phyloP scores from a whole-genome alignment of 2,113 vertebrate species.

The Syrrhaptes paradoxus region DNA sequence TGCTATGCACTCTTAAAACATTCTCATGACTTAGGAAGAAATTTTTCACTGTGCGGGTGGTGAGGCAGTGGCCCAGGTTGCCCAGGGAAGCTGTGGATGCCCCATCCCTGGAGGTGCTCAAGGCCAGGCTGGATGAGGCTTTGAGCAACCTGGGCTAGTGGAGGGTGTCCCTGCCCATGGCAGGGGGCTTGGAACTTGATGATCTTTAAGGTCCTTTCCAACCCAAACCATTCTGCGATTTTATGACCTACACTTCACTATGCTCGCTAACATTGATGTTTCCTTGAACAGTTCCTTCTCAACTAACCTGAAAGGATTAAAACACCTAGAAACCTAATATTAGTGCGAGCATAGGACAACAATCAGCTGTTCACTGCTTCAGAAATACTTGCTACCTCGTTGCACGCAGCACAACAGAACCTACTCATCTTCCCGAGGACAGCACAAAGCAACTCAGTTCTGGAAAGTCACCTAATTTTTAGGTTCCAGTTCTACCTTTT shows the following conservation, averaged over 20 bases:
- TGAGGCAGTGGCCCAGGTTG: too few species aligned
- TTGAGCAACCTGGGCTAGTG: too few species aligned
- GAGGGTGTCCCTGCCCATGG: too few species aligned
- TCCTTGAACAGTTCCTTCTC: not conserved
- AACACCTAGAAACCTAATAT: not conserved
- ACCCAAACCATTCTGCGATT: too few species aligned
- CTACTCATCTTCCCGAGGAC: accelerated
- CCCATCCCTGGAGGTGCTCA: too few species aligned
- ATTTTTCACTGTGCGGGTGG: too few species aligned
- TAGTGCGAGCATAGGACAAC: accelerated
- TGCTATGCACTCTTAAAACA: not conserved
- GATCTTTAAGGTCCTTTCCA: too few species aligned
- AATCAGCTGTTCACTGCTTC: not conserved
- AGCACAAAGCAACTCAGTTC: too few species aligned
- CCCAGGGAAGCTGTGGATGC: too few species aligned
- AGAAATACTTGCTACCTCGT: not conserved
- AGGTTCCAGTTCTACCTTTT: not conserved
- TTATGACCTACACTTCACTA: too few species aligned
- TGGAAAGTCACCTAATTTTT: accelerated
- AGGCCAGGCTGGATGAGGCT: too few species aligned
- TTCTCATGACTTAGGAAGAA: not conserved
- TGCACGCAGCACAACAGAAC: accelerated
- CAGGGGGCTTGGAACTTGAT: too few species aligned
- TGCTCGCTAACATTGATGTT: accelerated
- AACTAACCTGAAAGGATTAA: not conserved